Base-by-base conservation (phyloP, 2,797 vertebrate species). In the Lophura swinhoii region DNA sequence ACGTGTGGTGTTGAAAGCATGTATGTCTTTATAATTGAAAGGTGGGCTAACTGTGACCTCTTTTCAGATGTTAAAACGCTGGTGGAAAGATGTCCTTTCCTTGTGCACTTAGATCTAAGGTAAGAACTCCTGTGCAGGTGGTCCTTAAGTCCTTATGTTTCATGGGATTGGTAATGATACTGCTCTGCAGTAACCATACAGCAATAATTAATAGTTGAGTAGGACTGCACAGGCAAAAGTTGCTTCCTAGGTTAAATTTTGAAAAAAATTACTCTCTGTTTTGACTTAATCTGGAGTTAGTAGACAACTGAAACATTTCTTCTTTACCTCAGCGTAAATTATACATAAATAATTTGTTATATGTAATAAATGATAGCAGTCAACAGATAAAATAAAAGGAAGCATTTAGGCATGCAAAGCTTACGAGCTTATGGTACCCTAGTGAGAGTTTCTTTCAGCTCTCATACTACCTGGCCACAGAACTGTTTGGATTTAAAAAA, bases 31-130 rank as follows among this genome's bases (percentile, higher is more conserved):
- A 2, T 72, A 88, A 24, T 33, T 83, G 53, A 39, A 88, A 70
- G 49, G 33, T 63, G n/a, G 14, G 51, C 82, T 94, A 74, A 96
- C 13, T 69, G 5, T 93, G 41, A 67, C 14, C 43, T 94, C 51
- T 83, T 93, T 96, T 89, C 88, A 99, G 99, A 99, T 93, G 81
- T 99, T 92, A 98, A 97, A 93, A 97, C 96, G 12, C 89, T 99
- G 96, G 97, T 99, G 91, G 96, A 95, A 78, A 98, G 98, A 96
- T 99, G 99, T 93, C 98, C 98, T 56, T 88, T 95, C 31, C 97
- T 99, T 17, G 80, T 97, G 44, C 97, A 98, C 56, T 96, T 99
- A 87, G 99, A 99, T 96, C 97, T 99, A 93, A 99, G 99, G 99
- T 99, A 97, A 97, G 96, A 37, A 66, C 62, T 68, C 49, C 2